Evolutionary conservation across 2,888 invertebrate species (phyloP), one percentile per base, ranked within the genome.

Genomic region (Gryllus longicercus): DNA sequence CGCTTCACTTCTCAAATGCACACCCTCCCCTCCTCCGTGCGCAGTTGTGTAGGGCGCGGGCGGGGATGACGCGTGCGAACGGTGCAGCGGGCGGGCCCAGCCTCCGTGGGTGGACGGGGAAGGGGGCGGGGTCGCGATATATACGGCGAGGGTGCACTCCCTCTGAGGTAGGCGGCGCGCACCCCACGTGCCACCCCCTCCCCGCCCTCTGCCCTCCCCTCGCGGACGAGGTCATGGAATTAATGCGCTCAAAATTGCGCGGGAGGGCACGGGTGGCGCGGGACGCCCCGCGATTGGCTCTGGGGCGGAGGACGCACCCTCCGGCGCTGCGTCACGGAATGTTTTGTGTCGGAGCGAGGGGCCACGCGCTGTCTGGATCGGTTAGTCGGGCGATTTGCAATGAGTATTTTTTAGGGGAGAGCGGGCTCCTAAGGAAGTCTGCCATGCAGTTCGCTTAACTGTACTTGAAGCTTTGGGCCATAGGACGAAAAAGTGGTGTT

Each of bases 181-280:
- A 38, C 38, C 38, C 38, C 38, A 38, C 38, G 38, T 5, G 38
- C 38, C 38, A 38, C 0, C 38, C 38, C 38, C 38, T 1, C 21
- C 21, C 21, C 21, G 21, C 21, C 21, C 21, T 21, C 21, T 51
- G 51, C 2, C 16, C 63, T 3, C 63, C 63, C 63, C n/a, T 63
- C n/a, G 63, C 63, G 63, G 8, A 63, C 16, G 63, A 63, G 63
- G 63, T 63, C 63, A 63, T n/a, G 63, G 63, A 63, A 63, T 63
- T 63, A 63, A 63, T 63, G 63, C 16, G 63, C 63, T 63, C 63
- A 63, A 63, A 63, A 63, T 63, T 63, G 63, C 63, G 63, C 63
- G 63, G 63, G 63, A 63, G 63, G 63, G 63, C n/a, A n/a, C 63
- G 16, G 63, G 63, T 4, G 38, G 8, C 8, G 8, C 1, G 8